Evolutionary conservation across 1,140 invertebrate genomes (phyloP), one percentile per base, ranked within the genome.

Genomic region (Drosophila pandora): DNA sequence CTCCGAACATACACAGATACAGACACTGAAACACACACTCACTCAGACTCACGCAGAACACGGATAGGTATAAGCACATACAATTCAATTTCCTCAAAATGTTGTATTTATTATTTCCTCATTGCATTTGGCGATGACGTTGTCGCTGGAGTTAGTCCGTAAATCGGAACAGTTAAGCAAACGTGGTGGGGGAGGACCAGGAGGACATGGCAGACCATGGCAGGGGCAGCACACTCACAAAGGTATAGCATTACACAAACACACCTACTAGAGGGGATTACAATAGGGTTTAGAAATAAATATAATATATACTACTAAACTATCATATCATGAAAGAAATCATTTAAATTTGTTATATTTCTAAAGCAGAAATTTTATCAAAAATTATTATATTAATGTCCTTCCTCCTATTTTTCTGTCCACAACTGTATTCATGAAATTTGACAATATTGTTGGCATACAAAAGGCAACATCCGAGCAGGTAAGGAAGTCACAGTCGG

Each of bases 61-160:
- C 37, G 37, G 64, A 64, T 73, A 58, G 37, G 56, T 62, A 70
- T 78, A 52, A 82, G 83, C 70, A 82, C 65, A 83, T 88, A 83
- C 83, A 88, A 88, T 88, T 88, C 83, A 88, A 88, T 88, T 88
- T 88, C 83, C 83, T 88, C 84, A 79, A 69, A 88, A 89, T 88
- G 83, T 88, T 88, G 79, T 88, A 88, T 88, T 88, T 88, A 88
- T 88, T 88, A 89, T 88, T 88, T 88, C 83, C 83, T 88, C 84
- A 89, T 77, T 88, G 83, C 84, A 88, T 67, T 75, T 76, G 81
- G 47, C 71, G 59, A 63, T 74, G 65, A 75, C 63, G 58, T 54
- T 54, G 71, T 53, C 56, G 49, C 43, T 56, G 70, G 65, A 78
- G 83, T 79, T 78, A 72, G 78, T 87, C 79, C 74, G 78, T 88